phyloP scores from a whole-genome alignment of 2,888 invertebrate genomes.

The Marronus borbonicus region DNA sequence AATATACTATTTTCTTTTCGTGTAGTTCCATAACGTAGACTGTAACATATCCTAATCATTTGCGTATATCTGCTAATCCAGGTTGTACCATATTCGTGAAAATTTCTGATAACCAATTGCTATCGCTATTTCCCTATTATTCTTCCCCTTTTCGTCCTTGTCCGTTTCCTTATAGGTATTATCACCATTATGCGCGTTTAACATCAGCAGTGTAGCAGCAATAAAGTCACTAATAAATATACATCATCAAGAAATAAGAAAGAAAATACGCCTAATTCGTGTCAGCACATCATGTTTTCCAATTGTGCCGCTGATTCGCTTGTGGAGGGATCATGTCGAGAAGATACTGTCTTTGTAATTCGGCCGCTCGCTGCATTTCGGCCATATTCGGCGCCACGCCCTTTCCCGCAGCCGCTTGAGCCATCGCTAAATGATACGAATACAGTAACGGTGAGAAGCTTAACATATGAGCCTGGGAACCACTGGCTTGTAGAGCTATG shows the following conservation, averaged over 20 bases:
- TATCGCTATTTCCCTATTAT: slow-evolving; percentile 27
- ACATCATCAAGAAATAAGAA: slow-evolving; percentile 51
- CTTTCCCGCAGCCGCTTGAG: slow-evolving; percentile 77
- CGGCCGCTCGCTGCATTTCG: slow-evolving; percentile 89
- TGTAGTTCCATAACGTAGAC: neutral
- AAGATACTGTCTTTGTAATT: slow-evolving; percentile 94
- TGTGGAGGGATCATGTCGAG: slow-evolving; percentile 93
- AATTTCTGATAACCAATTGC: slow-evolving; percentile 6
- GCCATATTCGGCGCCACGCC: slow-evolving; percentile 72
- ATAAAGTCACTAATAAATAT: slow-evolving; percentile 49
- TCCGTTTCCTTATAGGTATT: slow-evolving; percentile 21
- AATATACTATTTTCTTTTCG: neutral
- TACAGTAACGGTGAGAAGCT: slow-evolving; percentile 91
- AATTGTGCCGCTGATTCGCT: slow-evolving; percentile 74
- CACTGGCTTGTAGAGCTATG: slow-evolving; percentile 74
- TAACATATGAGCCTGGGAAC: slow-evolving; percentile 87
- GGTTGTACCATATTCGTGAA: neutral
- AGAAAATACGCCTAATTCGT: slow-evolving; percentile 52
- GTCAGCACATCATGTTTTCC: slow-evolving; percentile 75
- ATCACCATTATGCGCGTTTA: slow-evolving; percentile 40
- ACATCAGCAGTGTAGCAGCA: slow-evolving; percentile 44
- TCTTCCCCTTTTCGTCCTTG: neutral
- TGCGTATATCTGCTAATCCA: slow-evolving; percentile 4
- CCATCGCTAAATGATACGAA: slow-evolving; percentile 91
- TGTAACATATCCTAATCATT: slow-evolving; percentile 1